Percentiles rank a stretch among this genome's conserved stretches.
Conservation (phyloP, 2,888 invertebrate genomes). For the Tineola bisselliella region DNA sequence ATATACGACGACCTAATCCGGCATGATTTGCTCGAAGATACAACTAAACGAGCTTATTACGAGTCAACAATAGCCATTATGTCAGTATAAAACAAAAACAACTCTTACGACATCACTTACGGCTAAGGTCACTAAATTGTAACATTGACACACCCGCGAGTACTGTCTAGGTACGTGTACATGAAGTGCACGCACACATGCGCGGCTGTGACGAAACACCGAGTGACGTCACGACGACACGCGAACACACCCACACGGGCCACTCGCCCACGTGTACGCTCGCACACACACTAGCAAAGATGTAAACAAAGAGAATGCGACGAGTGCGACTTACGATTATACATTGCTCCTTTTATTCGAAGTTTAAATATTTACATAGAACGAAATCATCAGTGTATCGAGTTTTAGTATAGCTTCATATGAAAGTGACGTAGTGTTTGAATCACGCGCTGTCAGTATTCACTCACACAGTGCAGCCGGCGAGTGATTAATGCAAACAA, state of each 20-base stretch:
- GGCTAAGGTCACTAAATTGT: conserved; percentile 68
- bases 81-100: conserved; percentile 34
- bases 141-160: conserved; percentile 38
- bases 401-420: not conserved
- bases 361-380: not conserved
- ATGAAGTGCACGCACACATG: conserved; percentile 21
- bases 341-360: not conserved
- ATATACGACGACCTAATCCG: not conserved
- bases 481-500: conserved; percentile 60
- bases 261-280: conserved; percentile 39
- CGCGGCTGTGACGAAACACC: conserved; percentile 36
- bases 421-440: conserved; percentile 34
- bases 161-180: conserved; percentile 1
- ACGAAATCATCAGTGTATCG: not conserved
- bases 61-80: conserved; percentile 24
- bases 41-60: not conserved
- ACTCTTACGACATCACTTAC: conserved; percentile 36
- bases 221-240: conserved; percentile 62
- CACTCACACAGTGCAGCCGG: not conserved
- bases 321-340: not conserved
- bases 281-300: conserved; percentile 20
- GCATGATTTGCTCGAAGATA: not conserved
- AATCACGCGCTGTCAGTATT: not conserved
- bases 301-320: conserved; percentile 52
- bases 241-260: conserved; percentile 58